phyloP scores from a whole-genome alignment of 2,888 invertebrate genomes.

The Parnassius apollo region DNA sequence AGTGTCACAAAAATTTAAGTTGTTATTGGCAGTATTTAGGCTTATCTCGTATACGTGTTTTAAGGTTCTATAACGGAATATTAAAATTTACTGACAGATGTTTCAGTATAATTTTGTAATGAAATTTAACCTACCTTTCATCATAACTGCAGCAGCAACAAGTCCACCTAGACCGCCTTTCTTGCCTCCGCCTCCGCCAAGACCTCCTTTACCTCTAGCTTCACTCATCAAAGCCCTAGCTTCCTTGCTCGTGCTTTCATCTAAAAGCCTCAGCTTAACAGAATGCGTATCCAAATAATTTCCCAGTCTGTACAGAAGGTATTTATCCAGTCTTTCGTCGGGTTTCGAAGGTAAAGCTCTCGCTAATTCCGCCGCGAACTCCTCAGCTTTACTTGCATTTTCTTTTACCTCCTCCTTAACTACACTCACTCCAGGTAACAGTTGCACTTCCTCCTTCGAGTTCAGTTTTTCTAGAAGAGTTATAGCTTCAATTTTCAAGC shows the following conservation, averaged over 20 bases:
- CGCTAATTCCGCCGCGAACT: constrained; percentile 87
- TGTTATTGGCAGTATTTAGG: too few relatives aligned
- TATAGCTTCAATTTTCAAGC: constrained; percentile 71
- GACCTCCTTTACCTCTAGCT: constrained; percentile 75
- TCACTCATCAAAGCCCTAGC: constrained; percentile 81
- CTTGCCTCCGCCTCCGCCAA: constrained; percentile 70
- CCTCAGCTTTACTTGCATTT: constrained; percentile 83
- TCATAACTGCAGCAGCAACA: constrained; percentile 81
- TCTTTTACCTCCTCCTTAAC: constrained; percentile 81
- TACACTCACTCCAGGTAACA: constrained; percentile 82
- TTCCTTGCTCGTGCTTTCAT: constrained; percentile 81
- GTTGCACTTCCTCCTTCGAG: constrained; percentile 62
- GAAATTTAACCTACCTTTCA: constrained; percentile 78
- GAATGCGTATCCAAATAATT: constrained; percentile 87
- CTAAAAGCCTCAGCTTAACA: constrained; percentile 85
- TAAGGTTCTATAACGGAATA: too few relatives aligned
- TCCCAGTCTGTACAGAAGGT: constrained; percentile 85
- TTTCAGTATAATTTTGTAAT: too few relatives aligned
- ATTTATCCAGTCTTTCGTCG: constrained; percentile 88
- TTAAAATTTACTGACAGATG: too few relatives aligned
- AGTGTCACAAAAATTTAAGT: too few relatives aligned
- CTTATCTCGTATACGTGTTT: too few relatives aligned
- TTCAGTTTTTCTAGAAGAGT: constrained; percentile 65
- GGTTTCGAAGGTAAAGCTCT: constrained; percentile 88
- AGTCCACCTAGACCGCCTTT: constrained; percentile 76